Evolutionary conservation across 2,113 vertebrate species (phyloP), one percentile per base, ranked within the genome.

Genomic region (Chloroceryle aenea): DNA sequence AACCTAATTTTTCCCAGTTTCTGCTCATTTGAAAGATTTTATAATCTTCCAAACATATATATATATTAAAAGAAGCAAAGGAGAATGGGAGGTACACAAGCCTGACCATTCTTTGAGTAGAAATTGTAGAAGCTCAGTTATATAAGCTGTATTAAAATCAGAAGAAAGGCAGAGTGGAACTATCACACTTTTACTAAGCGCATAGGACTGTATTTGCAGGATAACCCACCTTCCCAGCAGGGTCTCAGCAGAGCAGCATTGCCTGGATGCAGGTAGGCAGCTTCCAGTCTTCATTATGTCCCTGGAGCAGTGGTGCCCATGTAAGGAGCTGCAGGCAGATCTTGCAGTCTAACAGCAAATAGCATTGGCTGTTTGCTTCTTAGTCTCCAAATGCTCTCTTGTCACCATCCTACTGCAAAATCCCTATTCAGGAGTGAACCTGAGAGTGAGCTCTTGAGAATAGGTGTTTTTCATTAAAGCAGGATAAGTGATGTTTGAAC

Each of bases 291-390:
- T 36, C 40, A 7, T 38, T 38, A 50, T 48, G 69, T 34, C 14
- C 8, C 17, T 3, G 32, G 50, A 11, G 47, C 1, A 1, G 23
- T 47, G 27, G 36, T 38, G 23, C 25, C 55, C 0, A 0, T 20
- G 17, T 38, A 71, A 76, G 6, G 7, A 71, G 22, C 50, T 68
- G 29, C 43, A 59, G 38, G 61, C 58, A 69, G 18, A 32, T 36
- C 42, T 27, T 18, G 23, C 38, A 32, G 5, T 26, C 83, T 86
- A 21, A 20, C 8, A 9, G 50, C 50, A 52, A 52, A 25, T 52
- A 26, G 6, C 2, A 2, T 4, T 50, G 26, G n/a, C 26, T 58
- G 2, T 66, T 23, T 20, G 19, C 72, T 47, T 29, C 34, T 9
- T 71, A 12, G 36, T 52, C 30, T 62, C 42, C 23, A 42, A 64